Percentiles rank a stretch among this genome's conserved stretches.
phyloP scores from a whole-genome alignment of 64 coral and sea anemone species.

The Porites lutea region DNA sequence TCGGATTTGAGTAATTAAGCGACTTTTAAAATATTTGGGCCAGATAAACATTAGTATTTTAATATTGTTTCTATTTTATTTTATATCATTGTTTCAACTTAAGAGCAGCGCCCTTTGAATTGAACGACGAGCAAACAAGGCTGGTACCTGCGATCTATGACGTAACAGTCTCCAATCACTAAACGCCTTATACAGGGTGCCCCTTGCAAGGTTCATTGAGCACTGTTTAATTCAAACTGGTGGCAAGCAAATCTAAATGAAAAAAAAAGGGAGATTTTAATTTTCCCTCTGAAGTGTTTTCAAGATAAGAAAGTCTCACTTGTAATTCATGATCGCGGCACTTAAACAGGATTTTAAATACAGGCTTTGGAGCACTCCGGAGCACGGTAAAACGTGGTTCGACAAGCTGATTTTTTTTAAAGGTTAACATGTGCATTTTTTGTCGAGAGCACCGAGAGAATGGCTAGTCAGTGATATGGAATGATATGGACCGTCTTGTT shows the following conservation, averaged over 20 bases:
- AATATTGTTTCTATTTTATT: neutral
- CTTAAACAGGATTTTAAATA: neutral
- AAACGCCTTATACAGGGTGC: neutral
- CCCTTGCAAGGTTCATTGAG: conserved; percentile 32
- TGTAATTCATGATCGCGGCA: neutral
- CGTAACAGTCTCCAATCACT: neutral
- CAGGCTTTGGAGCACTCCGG: neutral
- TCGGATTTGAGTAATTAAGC: no score
- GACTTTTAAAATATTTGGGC: no score
- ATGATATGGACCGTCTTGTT: neutral
- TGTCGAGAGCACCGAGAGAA: conserved; percentile 10
- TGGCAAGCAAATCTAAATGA: neutral
- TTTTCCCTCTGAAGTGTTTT: neutral
- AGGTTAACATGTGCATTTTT: neutral
- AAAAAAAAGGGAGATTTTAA: neutral
- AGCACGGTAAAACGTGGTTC: neutral
- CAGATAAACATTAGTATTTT: no score
- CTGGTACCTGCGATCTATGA: conserved; percentile 9
- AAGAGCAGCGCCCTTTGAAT: neutral
- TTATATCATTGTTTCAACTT: neutral
- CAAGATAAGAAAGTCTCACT: neutral
- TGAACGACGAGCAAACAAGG: neutral
- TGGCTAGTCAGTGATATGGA: neutral
- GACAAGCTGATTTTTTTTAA: neutral
- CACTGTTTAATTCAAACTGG: conserved; percentile 8